Percentiles rank a stretch among this genome's conserved stretches.
phyloP scores from a whole-genome alignment of 2,888 invertebrate genomes.

The Dione vanillae region DNA sequence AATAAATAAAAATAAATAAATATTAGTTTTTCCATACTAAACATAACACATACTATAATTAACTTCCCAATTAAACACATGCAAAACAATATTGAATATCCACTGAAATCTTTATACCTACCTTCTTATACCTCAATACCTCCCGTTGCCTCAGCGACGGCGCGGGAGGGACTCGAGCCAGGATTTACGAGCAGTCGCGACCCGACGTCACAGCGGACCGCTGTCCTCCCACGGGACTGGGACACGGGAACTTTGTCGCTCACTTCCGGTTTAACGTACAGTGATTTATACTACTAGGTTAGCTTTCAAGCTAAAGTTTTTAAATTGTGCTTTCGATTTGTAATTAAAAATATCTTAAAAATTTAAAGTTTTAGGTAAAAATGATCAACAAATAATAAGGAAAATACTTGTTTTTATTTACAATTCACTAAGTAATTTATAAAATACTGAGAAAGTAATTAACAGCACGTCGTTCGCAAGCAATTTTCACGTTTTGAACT shows the following conservation, averaged over 20 bases:
- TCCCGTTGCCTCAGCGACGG: conserved; percentile 64
- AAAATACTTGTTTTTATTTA: conserved; percentile 2
- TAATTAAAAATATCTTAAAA: background rate
- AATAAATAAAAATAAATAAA: no score
- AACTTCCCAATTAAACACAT: background rate
- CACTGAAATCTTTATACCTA: conserved; percentile 19
- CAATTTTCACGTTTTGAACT: conserved; percentile 15
- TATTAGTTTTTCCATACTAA: no score
- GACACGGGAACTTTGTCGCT: conserved; percentile 49
- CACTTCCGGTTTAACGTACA: conserved; percentile 35
- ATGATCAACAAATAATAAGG: background rate
- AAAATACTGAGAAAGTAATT: conserved; percentile 31
- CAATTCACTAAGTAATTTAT: conserved; percentile 15
- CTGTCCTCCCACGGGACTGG: conserved; percentile 53
- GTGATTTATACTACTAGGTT: conserved; percentile 8
- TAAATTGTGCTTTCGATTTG: conserved; percentile 3
- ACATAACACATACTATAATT: background rate
- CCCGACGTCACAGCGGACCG: conserved; percentile 51
- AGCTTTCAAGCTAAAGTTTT: background rate
- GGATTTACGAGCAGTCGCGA: conserved; percentile 58
- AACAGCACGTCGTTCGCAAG: conserved; percentile 20
- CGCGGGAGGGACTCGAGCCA: conserved; percentile 52
- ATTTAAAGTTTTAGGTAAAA: no score
- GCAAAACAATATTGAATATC: background rate
- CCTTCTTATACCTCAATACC: conserved; percentile 57